Percentiles rank a stretch among this genome's conserved stretches.
phyloP scores from a whole-genome alignment of 2,797 vertebrate genomes.

The Nasua narica region DNA sequence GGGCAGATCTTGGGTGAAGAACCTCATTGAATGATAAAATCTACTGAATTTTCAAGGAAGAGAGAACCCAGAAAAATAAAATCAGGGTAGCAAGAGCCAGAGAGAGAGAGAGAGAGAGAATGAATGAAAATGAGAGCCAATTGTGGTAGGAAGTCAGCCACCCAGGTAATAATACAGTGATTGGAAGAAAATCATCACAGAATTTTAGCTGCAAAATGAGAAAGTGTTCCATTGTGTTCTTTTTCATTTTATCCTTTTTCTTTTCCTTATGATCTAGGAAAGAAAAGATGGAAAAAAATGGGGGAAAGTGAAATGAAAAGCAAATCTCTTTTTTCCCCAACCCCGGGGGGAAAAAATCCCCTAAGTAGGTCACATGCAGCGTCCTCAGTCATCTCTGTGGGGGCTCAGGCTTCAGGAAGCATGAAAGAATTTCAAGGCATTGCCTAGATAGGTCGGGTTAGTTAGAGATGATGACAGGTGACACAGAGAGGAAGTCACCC shows the following conservation, averaged over 20 bases:
- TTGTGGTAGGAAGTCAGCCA: not conserved
- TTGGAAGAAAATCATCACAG: not conserved
- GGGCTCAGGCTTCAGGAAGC: not conserved
- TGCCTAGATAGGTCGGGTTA: not conserved
- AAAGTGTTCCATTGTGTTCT: not conserved
- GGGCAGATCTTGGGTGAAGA: not conserved
- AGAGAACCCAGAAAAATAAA: not conserved
- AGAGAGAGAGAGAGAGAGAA: not conserved
- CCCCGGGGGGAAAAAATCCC: not conserved
- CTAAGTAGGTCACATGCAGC: not conserved
- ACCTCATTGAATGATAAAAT: not conserved
- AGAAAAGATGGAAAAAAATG: not conserved
- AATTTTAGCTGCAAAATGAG: not conserved
- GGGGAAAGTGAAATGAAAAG: slow-evolving; percentile 22
- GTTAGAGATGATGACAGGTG: not conserved
- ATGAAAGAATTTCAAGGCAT: not conserved
- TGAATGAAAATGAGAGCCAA: not conserved
- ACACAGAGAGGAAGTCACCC: not conserved
- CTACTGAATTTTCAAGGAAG: not conserved
- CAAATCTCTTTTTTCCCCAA: slow-evolving; percentile 13
- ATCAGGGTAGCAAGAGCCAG: not conserved
- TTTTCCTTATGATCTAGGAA: not conserved
- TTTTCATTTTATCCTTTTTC: not conserved
- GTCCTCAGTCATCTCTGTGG: not conserved
- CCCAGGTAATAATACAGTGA: not conserved